Conservation (phyloP, 2,888 invertebrate genomes). For the Cotesia congregata region DNA sequence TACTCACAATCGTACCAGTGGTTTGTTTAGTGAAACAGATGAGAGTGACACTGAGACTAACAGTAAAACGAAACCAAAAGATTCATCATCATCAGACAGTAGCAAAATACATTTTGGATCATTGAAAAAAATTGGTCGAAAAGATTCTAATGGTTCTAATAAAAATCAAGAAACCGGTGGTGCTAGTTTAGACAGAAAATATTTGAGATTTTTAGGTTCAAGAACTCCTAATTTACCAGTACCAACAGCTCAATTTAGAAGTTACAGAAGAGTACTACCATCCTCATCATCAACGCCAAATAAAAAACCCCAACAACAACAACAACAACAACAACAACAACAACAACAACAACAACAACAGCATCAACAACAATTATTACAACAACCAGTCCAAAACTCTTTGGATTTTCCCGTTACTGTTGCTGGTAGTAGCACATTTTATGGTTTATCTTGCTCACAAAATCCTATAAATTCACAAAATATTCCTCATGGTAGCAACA, state of each 20-base stretch:
- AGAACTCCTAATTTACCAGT: conserved; percentile 79
- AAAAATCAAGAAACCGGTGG: conserved; percentile 72
- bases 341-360: conserved; percentile 42
- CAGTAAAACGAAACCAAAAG: conserved; percentile 62
- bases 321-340: conserved; percentile 53
- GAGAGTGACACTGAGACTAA: conserved; percentile 69
- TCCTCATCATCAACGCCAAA: conserved; percentile 60
- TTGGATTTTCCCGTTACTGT: conserved; percentile 64
- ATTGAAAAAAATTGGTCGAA: conserved; percentile 76
- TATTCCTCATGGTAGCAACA: conserved; percentile 40
- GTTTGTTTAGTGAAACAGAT: conserved; percentile 76
- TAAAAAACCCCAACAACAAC: conserved; percentile 53
- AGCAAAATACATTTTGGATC: conserved; percentile 73
- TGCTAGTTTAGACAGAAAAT: conserved; percentile 82
- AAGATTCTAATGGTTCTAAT: conserved; percentile 57
- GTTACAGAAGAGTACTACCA: conserved; percentile 78
- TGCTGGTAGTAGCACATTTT: conserved; percentile 67
- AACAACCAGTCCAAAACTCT: conserved; percentile 57
- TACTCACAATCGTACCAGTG: conserved; percentile 63
- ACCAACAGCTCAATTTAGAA: conserved; percentile 84
- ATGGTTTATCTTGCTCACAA: conserved; percentile 62
- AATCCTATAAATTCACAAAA: conserved; percentile 61
- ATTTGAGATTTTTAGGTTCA: conserved; percentile 73
- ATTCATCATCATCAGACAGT: conserved; percentile 51
- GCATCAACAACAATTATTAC: conserved; percentile 55